These are phyloP conservation scores for Endomychus coccineus DNA, from an alignment of 2,888 invertebrate species.

Conservation along the genomic window DNA sequence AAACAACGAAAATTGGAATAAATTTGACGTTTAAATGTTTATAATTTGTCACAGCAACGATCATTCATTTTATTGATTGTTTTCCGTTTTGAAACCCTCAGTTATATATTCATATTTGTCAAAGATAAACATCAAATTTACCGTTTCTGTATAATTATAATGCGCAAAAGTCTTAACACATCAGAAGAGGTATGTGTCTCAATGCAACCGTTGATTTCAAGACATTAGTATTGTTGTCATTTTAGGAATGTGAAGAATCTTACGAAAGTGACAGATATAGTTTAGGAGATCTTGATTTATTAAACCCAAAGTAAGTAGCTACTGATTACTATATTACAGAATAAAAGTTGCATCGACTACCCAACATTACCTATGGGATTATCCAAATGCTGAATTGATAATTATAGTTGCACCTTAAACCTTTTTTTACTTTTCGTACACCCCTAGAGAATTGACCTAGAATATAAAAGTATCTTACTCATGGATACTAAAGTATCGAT, in stretches of 20 bases:
- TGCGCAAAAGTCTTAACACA: conserved; percentile 34
- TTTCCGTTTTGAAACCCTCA: conserved; percentile 11
- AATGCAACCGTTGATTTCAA: conserved; percentile 8
- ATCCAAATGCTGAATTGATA: no score
- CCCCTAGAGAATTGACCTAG: no score
- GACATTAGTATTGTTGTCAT: conserved; percentile 21
- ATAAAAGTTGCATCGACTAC: no score
- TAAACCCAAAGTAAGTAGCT: conserved; percentile 38
- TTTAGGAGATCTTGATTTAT: conserved; percentile 37
- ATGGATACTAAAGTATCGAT: no score
- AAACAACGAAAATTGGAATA: no score
- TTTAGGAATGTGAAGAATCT: conserved; percentile 31
- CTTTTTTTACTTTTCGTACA: no score
- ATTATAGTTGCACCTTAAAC: no score
- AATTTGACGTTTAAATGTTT: no score
- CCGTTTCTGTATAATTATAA: conserved; percentile 29
- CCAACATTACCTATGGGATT: no score
- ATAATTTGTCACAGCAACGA: no score
- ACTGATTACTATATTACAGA: no score
- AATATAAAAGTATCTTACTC: no score
- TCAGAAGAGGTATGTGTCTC: conserved; percentile 30
- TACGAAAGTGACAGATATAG: conserved; percentile 34
- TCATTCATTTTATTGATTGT: conserved; percentile 9
- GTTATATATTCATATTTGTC: conserved; percentile 16
- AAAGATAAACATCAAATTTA: conserved; percentile 24